phyloP scores from a whole-genome alignment of 2,888 invertebrate genomes.

The Cryptops parisi region DNA sequence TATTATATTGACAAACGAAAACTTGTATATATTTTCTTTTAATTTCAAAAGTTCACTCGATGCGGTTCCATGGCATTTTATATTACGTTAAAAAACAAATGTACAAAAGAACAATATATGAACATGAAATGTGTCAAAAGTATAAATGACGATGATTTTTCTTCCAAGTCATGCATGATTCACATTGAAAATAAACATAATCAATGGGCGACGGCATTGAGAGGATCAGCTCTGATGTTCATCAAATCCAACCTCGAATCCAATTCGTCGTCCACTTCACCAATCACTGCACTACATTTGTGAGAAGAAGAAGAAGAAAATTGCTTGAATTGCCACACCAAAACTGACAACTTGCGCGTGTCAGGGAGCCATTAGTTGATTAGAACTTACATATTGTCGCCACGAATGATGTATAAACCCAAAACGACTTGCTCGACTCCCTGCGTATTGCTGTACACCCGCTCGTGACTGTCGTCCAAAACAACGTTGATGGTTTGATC shows the following conservation, averaged over 20 bases:
- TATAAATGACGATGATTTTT: too few relatives aligned
- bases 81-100: too few relatives aligned
- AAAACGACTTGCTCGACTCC: slow-evolving; percentile 93
- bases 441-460: slow-evolving; percentile 84
- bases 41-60: too few relatives aligned
- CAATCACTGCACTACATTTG: slow-evolving; percentile 42
- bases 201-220: slow-evolving; percentile 23
- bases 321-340: background rate
- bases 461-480: slow-evolving; percentile 92
- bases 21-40: too few relatives aligned
- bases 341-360: background rate
- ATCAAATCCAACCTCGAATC: slow-evolving; percentile 39
- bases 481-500: slow-evolving; percentile 99
- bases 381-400: slow-evolving; percentile 78
- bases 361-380: background rate
- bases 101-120: too few relatives aligned
- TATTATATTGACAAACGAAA: too few relatives aligned
- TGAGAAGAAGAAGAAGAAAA: slow-evolving; percentile 15
- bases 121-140: too few relatives aligned
- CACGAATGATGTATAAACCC: slow-evolving; percentile 92
- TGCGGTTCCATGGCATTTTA: too few relatives aligned
- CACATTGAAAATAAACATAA: too few relatives aligned
- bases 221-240: slow-evolving; percentile 40
- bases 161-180: too few relatives aligned
- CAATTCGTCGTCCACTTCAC: slow-evolving; percentile 42